phyloP scores from a whole-genome alignment of 2,888 invertebrate species.

The Drosophila eohydei region DNA sequence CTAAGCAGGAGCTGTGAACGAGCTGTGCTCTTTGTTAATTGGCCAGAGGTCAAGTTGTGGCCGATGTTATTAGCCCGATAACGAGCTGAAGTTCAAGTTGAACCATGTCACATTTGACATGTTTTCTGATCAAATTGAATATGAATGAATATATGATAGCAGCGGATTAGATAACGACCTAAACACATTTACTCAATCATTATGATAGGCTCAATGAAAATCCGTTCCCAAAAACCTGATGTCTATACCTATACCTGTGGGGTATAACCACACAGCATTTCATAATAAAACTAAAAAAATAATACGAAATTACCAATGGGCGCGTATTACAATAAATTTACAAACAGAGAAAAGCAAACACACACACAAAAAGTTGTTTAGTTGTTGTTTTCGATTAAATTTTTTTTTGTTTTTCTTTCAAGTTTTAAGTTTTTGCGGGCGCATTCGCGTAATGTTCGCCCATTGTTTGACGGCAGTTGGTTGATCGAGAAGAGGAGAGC shows the following conservation, averaged over 20 bases:
- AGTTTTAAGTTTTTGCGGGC: conserved; percentile 41
- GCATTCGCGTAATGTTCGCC: conserved; percentile 71
- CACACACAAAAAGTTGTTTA: conserved; percentile 16
- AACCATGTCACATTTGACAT: conserved; percentile 45
- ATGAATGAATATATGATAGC: conserved; percentile 29
- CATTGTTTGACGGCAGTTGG: conserved; percentile 64
- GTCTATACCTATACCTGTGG: neutral
- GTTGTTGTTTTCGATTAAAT: conserved; percentile 42
- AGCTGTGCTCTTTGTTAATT: conserved; percentile 48
- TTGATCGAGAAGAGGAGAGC: conserved; percentile 37
- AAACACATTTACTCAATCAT: conserved; percentile 37
- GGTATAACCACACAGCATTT: conserved; percentile 58
- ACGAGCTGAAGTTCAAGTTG: conserved; percentile 63
- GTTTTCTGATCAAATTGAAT: conserved; percentile 29
- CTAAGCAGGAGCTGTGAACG: conserved; percentile 30
- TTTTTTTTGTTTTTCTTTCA: conserved; percentile 14
- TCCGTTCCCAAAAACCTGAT: conserved; percentile 35
- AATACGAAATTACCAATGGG: conserved; percentile 76
- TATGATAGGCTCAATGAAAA: conserved; percentile 44
- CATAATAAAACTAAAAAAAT: conserved; percentile 68
- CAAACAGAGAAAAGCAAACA: conserved; percentile 26
- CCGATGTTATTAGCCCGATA: conserved; percentile 43
- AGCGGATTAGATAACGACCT: conserved; percentile 37
- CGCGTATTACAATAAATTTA: conserved; percentile 74
- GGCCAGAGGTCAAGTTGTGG: conserved; percentile 65